These are phyloP conservation scores for Elegia similella DNA, from an alignment of 2,888 invertebrate genomes.

Conservation along the genomic window DNA sequence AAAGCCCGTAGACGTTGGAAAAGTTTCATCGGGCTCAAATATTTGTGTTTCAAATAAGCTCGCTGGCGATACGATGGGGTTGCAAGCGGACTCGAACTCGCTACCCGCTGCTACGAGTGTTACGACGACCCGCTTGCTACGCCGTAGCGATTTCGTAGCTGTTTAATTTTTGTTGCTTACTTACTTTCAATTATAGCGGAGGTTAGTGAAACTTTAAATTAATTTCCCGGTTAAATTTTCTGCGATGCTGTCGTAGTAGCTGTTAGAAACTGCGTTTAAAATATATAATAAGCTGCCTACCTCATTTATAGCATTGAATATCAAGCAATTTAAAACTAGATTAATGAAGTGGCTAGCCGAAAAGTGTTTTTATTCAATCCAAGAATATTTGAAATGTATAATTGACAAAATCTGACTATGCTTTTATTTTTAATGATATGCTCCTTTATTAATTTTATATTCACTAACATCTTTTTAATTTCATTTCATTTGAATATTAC, in stretches of 20 bases:
- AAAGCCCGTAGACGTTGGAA: conserved; percentile 73
- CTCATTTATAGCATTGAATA: too few species aligned
- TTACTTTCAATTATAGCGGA: conserved; percentile 7
- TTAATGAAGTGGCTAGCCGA: too few species aligned
- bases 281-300: too few species aligned
- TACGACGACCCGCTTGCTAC: conserved; percentile 10
- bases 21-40: conserved; percentile 75
- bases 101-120: conserved; percentile 6
- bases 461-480: too few species aligned
- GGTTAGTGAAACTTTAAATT: conserved; percentile 3
- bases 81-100: conserved; percentile 48
- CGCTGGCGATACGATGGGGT: conserved; percentile 69
- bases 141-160: background rate
- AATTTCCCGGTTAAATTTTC: conserved; percentile 1
- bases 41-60: conserved; percentile 80
- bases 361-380: too few species aligned
- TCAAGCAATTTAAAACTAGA: too few species aligned
- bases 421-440: too few species aligned
- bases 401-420: too few species aligned
- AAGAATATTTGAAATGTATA: too few species aligned
- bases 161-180: conserved; percentile 13
- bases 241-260: background rate
- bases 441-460: too few species aligned
- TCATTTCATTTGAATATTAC: too few species aligned
- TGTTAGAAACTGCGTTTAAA: too few species aligned